Conservation (phyloP, 2,113 vertebrate genomes). For the Empidonax traillii region DNA sequence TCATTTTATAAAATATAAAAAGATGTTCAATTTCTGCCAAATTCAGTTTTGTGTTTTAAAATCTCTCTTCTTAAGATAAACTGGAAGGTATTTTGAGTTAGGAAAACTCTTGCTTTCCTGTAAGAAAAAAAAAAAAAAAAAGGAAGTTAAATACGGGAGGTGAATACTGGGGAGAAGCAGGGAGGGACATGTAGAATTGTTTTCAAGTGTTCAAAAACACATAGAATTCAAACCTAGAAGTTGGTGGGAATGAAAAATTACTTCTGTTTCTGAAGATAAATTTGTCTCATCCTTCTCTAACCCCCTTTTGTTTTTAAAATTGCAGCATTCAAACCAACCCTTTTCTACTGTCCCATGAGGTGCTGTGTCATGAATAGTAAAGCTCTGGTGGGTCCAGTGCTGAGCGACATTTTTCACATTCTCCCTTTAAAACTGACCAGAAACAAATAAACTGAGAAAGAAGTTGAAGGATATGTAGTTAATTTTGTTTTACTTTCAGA, state of each 20-base stretch:
- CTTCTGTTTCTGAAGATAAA: neutral
- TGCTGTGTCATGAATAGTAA: neutral
- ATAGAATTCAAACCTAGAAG: neutral
- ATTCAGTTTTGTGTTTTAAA: neutral
- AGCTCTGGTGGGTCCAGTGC: neutral
- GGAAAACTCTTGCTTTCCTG: neutral
- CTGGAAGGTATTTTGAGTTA: neutral
- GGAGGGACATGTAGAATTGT: neutral
- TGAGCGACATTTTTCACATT: neutral
- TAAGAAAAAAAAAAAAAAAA: neutral
- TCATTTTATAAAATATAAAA: slow-evolving; percentile 30
- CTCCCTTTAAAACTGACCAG: neutral
- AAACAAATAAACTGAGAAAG: neutral
- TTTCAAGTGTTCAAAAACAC: neutral
- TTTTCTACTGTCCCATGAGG: neutral
- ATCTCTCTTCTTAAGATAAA: neutral
- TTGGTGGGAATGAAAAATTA: neutral
- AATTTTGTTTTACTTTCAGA: neutral
- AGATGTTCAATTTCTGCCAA: neutral
- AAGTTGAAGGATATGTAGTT: neutral
- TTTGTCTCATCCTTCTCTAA: neutral
- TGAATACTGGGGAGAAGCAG: neutral
- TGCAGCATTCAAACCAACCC: neutral
- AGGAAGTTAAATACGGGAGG: neutral
- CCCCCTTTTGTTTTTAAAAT: too few relatives aligned